These are phyloP conservation scores for Antheraea mylitta DNA, from an alignment of 1,140 invertebrate species.

Conservation along the genomic window DNA sequence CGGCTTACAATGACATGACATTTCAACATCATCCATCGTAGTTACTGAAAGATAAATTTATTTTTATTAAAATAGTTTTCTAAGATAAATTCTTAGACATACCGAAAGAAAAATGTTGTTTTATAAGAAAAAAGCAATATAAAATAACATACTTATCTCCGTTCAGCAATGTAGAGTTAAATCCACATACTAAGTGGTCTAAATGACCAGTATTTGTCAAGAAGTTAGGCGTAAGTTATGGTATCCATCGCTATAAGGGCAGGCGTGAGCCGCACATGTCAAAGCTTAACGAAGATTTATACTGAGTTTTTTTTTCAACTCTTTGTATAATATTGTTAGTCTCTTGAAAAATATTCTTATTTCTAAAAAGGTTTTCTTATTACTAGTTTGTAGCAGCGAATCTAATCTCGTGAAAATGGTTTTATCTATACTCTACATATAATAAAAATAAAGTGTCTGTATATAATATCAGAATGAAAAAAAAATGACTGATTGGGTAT, in stretches of 20 bases:
- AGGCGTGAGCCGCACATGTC: slow-evolving; percentile 23
- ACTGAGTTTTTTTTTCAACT: slow-evolving; percentile 9
- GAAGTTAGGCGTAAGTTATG: slow-evolving; percentile 29
- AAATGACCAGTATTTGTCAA: slow-evolving; percentile 28
- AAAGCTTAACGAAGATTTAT: slow-evolving; percentile 29
- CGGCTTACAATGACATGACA: no score
- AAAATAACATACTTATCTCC: neutral
- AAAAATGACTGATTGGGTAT: no score
- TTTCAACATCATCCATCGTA: no score
- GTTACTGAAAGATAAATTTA: no score
- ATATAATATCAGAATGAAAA: no score
- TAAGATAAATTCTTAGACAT: neutral
- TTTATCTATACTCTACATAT: no score
- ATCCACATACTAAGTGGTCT: slow-evolving; percentile 18
- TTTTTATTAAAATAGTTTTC: no score
- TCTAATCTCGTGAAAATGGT: no score
- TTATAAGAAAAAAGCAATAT: neutral
- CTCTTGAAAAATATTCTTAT: neutral
- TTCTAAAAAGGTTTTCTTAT: no score
- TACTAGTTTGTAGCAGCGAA: no score
- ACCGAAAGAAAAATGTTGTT: neutral
- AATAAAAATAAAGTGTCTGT: no score
- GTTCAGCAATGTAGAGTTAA: neutral
- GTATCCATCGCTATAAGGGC: slow-evolving; percentile 19
- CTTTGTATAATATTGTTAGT: neutral